Evolutionary conservation across 2,888 invertebrate genomes (phyloP).

Genomic region (Sarcophaga carnaria): DNA sequence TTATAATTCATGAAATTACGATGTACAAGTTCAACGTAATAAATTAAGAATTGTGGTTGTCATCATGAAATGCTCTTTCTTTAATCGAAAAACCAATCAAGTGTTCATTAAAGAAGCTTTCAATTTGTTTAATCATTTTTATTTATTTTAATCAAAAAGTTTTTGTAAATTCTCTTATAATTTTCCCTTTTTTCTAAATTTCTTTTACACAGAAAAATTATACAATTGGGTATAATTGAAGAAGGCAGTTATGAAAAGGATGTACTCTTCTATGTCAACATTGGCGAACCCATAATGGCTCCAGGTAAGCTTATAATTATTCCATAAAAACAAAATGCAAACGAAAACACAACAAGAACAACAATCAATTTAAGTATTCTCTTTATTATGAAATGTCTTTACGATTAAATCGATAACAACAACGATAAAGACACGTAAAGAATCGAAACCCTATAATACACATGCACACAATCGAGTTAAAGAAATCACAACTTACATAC

Average conservation of each 20-base stretch:
- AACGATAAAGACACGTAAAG: background rate
- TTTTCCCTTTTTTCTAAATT: conserved; percentile 78
- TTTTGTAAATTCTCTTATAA: background rate
- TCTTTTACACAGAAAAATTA: conserved; percentile 86
- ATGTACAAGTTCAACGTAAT: too few relatives aligned
- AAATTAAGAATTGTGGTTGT: too few relatives aligned
- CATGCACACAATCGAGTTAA: background rate
- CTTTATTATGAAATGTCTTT: background rate
- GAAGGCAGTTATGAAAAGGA: conserved; percentile 99
- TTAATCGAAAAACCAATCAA: too few relatives aligned
- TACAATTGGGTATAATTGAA: conserved; percentile 94
- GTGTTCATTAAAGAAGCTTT: too few relatives aligned
- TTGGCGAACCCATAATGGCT: conserved; percentile 93
- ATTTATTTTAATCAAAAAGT: too few relatives aligned
- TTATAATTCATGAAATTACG: too few relatives aligned
- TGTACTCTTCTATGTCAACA: conserved; percentile 94
- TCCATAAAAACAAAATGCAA: conserved; percentile 39
- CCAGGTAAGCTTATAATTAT: conserved; percentile 86
- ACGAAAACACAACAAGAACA: background rate
- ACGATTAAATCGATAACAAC: background rate
- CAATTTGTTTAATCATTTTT: too few relatives aligned
- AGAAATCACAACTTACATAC: background rate
- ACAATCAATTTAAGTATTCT: background rate
- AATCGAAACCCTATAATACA: background rate
- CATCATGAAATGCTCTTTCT: too few relatives aligned